Conservation (phyloP, 2,113 vertebrate species). For the Brachirus orientalis region DNA sequence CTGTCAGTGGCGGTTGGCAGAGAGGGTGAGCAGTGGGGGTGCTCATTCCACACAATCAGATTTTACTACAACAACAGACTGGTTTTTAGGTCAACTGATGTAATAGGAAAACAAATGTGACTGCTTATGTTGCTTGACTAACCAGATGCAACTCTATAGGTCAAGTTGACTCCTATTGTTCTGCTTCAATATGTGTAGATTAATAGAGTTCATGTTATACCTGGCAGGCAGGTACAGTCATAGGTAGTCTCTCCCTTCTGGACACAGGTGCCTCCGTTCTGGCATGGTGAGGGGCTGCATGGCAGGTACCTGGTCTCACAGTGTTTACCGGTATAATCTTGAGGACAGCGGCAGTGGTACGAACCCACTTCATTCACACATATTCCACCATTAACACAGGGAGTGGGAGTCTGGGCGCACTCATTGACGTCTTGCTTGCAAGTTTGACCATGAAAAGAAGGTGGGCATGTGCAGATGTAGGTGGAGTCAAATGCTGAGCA, state of each 20-base stretch:
- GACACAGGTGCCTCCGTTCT: constrained; percentile 90
- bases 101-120: constrained; percentile 29
- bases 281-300: constrained; percentile 86
- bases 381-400: constrained; percentile 88
- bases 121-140: background rate
- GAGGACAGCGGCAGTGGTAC: constrained; percentile 92
- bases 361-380: constrained; percentile 95
- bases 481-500: constrained; percentile 90
- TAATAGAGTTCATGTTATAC: constrained; percentile 77
- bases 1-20: constrained; percentile 63
- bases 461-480: constrained; percentile 88
- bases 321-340: constrained; percentile 89
- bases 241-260: constrained; percentile 91
- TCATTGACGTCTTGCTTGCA: constrained; percentile 94
- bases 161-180: background rate
- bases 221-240: constrained; percentile 94
- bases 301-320: constrained; percentile 93
- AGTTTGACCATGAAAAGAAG: constrained; percentile 89
- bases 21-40: background rate
- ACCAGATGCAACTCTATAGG: constrained; percentile 4
- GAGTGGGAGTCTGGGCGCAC: constrained; percentile 83
- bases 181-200: background rate
- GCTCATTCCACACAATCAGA: constrained; percentile 32
- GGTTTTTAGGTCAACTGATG: constrained; percentile 39
- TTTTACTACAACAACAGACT: constrained; percentile 42